phyloP scores from a whole-genome alignment of 2,113 vertebrate species.

The Vombatus ursinus region DNA sequence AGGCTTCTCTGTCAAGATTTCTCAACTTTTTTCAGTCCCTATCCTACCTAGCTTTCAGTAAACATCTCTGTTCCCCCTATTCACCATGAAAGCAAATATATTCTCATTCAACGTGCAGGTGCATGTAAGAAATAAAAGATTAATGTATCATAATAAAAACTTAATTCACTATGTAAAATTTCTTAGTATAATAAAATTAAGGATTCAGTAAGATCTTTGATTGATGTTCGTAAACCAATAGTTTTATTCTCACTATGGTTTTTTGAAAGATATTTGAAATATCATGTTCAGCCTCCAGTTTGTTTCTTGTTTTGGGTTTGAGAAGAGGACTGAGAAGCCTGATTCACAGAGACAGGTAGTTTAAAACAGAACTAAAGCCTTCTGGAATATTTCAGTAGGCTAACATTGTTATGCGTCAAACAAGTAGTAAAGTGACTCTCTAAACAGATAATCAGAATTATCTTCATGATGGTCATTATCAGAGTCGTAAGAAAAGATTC shows the following conservation, averaged over 20 bases:
- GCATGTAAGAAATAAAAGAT: background rate
- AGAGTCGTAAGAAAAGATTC: constrained; percentile 32
- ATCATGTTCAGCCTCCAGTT: background rate
- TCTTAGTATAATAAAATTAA: background rate
- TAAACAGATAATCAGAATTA: constrained; percentile 31
- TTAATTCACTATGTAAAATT: background rate
- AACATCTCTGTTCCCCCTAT: background rate
- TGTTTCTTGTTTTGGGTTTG: background rate
- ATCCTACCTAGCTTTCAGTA: background rate
- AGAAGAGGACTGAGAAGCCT: background rate
- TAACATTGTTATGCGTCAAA: background rate
- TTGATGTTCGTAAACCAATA: background rate
- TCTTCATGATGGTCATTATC: background rate
- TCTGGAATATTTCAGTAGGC: constrained; percentile 35
- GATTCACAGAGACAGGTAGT: background rate
- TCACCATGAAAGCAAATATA: background rate
- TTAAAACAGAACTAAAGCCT: background rate
- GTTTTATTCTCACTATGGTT: background rate
- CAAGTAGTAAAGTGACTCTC: constrained; percentile 12
- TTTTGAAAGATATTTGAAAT: background rate
- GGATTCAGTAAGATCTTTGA: background rate
- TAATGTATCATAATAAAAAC: background rate
- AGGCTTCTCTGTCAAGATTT: background rate
- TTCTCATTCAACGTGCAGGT: background rate
- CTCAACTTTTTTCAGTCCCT: background rate